Percentiles rank a stretch among this genome's conserved stretches.
phyloP scores from a whole-genome alignment of 2,888 invertebrate species.

The Sepiola atlantica region DNA sequence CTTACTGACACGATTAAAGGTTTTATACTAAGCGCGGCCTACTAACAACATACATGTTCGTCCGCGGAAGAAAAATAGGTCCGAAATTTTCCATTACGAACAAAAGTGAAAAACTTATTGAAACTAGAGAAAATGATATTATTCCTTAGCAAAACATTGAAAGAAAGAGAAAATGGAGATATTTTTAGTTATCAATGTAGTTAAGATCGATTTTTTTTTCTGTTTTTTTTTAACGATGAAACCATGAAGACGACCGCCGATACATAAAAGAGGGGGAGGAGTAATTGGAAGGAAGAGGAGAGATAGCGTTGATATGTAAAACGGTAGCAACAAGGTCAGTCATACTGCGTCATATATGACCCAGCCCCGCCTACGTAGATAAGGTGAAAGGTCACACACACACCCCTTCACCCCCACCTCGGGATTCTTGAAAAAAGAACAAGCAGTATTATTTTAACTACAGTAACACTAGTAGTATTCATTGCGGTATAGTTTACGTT shows the following conservation, averaged over 20 bases:
- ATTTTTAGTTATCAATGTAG: neutral
- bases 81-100: neutral
- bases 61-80: neutral
- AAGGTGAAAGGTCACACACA: neutral
- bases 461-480: neutral
- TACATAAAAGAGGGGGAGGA: neutral
- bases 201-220: neutral
- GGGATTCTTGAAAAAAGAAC: neutral
- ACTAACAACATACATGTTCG: neutral
- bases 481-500: neutral
- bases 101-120: neutral
- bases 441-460: neutral
- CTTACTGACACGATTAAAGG: neutral
- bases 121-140: neutral
- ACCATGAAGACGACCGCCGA: neutral
- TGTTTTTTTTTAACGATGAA: neutral
- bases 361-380: constrained; percentile 19
- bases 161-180: neutral
- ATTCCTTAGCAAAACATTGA: neutral
- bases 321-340: constrained; percentile 22
- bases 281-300: neutral
- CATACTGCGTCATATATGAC: neutral
- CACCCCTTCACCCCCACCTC: too few species aligned
- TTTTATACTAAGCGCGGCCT: neutral
- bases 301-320: neutral